Evolutionary conservation across 2,113 vertebrate species (phyloP).

Genomic region (Varanus komodoensis): DNA sequence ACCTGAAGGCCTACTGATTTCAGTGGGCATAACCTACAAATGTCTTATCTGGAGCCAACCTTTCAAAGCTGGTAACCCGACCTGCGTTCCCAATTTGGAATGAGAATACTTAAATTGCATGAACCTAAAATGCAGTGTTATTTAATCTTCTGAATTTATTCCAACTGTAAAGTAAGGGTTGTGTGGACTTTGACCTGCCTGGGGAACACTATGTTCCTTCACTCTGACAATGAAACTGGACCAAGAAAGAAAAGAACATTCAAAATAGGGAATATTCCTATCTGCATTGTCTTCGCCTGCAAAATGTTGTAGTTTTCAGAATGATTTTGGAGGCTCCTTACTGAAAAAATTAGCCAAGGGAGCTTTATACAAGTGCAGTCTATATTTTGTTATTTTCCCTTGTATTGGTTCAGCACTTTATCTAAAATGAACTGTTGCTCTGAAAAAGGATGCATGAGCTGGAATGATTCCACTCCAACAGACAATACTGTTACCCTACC

Average conservation of each 20-base stretch:
- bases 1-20: too few relatives aligned
- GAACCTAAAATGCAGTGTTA: too few relatives aligned
- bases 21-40: too few relatives aligned
- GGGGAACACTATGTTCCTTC: background rate
- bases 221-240: background rate
- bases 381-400: background rate
- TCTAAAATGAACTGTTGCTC: background rate
- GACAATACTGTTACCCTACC: too few relatives aligned
- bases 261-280: too few relatives aligned
- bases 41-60: too few relatives aligned
- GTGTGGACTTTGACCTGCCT: background rate
- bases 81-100: background rate
- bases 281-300: background rate
- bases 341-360: too few relatives aligned
- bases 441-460: too few relatives aligned
- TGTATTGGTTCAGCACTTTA: background rate
- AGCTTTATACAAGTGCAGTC: background rate
- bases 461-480: too few relatives aligned
- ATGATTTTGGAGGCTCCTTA: background rate
- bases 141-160: background rate
- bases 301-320: background rate
- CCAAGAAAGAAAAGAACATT: background rate
- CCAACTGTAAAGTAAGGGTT: background rate
- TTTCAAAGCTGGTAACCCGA: background rate
- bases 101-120: background rate